A percentile compares a stretch with the other conserved stretches of the same genome.
phyloP scores from a whole-genome alignment of 2,113 vertebrate genomes.

The Platysteira castanea region DNA sequence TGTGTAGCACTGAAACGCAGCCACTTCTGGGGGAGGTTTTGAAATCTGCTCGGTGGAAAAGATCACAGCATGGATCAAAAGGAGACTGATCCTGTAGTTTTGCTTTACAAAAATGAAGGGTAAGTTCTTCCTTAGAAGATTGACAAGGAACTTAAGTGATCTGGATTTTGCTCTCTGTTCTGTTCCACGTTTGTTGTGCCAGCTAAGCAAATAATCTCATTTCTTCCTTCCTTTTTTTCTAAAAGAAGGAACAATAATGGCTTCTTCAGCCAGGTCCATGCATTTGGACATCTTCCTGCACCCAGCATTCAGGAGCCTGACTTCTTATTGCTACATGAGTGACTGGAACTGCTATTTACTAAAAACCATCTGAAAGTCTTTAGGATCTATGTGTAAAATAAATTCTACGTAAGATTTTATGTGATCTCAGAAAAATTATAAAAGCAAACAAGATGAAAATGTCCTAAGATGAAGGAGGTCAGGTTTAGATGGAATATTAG shows the following conservation, averaged over 20 bases:
- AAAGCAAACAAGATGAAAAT: not conserved
- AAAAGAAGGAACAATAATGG: not conserved
- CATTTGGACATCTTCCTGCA: not conserved
- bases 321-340: not conserved
- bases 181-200: not conserved
- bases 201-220: not conserved
- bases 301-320: accelerated
- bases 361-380: not conserved
- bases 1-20: not conserved
- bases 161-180: not conserved
- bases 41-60: not conserved
- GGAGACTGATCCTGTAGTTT: not conserved
- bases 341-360: not conserved
- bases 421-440: not conserved
- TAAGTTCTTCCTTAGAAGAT: not conserved
- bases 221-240: not conserved
- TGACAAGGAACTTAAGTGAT: not conserved
- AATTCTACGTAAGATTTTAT: not conserved
- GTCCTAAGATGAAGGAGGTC: not conserved
- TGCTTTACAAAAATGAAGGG: not conserved
- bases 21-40: not conserved
- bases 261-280: not conserved
- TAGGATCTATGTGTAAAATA: not conserved
- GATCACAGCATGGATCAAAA: not conserved
- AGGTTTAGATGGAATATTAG: not conserved